These are phyloP conservation scores for Azemiops feae DNA, from an alignment of 2,113 vertebrate genomes.

Conservation along the genomic window DNA sequence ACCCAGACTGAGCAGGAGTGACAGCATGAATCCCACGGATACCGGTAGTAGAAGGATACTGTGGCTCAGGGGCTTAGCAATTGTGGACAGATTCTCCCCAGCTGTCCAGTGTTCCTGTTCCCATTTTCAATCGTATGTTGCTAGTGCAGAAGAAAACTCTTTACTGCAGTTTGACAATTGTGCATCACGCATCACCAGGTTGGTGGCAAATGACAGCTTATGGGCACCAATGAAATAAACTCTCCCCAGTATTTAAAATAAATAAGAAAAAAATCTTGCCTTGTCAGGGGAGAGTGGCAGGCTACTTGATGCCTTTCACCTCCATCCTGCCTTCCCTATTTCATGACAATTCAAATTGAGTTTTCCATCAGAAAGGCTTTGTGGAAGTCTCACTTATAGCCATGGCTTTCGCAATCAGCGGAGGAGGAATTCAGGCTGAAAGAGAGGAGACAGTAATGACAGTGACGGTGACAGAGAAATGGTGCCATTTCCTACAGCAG, in stretches of 20 bases:
- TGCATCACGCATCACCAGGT: background rate
- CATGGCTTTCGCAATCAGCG: background rate
- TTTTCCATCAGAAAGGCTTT: background rate
- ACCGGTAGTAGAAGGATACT: background rate
- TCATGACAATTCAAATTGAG: background rate
- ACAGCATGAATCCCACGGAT: background rate
- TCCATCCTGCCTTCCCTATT: fast-evolving
- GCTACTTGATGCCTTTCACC: background rate
- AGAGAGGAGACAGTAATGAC: background rate
- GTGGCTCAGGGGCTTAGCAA: background rate
- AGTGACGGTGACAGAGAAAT: background rate
- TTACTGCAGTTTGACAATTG: background rate
- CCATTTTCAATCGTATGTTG: too few species aligned
- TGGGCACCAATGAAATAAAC: conserved; percentile 20
- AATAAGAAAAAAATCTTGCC: fast-evolving
- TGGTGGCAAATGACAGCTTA: background rate
- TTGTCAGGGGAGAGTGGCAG: background rate
- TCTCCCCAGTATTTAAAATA: background rate
- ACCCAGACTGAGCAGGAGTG: background rate
- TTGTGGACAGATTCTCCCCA: background rate
- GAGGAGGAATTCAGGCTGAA: background rate
- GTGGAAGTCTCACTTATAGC: background rate
- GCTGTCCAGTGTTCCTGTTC: background rate
- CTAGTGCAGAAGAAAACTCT: background rate
- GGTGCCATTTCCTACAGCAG: background rate